Conservation (phyloP, 2,113 vertebrate genomes). For the Chamaetylas fuelleborni region DNA sequence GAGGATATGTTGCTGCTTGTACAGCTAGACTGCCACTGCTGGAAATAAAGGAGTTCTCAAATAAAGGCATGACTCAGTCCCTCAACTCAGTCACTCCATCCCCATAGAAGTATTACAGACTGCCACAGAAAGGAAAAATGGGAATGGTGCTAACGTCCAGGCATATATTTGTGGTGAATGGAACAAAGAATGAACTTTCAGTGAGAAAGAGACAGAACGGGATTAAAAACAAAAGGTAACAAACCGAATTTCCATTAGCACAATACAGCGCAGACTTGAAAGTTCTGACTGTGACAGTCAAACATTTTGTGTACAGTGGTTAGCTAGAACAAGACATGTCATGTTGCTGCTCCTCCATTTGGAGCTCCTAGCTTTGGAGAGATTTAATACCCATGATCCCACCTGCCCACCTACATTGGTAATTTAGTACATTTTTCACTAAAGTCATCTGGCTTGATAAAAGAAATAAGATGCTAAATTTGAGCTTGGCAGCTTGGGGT, state of each 20-base stretch:
- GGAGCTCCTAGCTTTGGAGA: background rate
- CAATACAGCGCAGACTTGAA: background rate
- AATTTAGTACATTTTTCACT: background rate
- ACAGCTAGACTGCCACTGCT: background rate
- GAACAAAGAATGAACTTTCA: background rate
- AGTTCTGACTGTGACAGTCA: background rate
- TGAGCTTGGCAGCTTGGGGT: background rate
- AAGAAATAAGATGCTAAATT: background rate
- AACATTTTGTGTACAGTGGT: background rate
- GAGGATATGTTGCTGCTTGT: accelerated
- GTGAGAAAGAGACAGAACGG: background rate
- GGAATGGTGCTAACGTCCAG: background rate
- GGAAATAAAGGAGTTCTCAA: background rate
- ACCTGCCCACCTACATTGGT: background rate
- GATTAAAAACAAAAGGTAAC: background rate
- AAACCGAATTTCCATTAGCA: background rate
- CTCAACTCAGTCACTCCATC: background rate
- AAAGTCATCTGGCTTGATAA: background rate
- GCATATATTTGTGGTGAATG: background rate
- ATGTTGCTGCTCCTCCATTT: background rate
- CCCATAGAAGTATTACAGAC: background rate
- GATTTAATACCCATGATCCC: accelerated
- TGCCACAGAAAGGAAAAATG: background rate
- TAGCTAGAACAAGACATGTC: background rate
- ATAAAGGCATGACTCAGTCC: background rate